Base-by-base conservation (phyloP, 1,140 invertebrate genomes). In the Pseudobourletiella spinata region DNA sequence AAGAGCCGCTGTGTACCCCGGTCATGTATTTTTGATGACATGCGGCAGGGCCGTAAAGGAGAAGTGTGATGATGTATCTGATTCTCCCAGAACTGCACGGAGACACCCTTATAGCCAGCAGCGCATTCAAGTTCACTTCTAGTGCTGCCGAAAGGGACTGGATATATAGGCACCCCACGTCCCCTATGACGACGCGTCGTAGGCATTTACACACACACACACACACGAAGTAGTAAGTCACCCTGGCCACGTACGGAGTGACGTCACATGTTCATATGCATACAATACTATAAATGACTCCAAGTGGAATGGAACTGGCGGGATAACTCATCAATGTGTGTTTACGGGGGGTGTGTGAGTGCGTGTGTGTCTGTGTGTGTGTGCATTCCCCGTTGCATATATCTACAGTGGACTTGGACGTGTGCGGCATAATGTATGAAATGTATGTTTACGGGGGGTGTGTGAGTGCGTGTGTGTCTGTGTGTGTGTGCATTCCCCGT, bases 21-120 rank as follows among this genome's bases (percentile, higher is more conserved):
- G 57, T 64, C 57, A 64, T 51, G 51, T 39, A 59, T 64, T 59
- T 64, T 60, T 64, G 57, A 64, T 64, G 50, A 43, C 51, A 61
- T 61, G 32, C 54, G 48, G 58, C 52, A 52, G 30, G 48, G 48
- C 46, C 51, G 48, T 26, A n/a, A 51, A 51, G 39, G 48, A 60
- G 43, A 30, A 59, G 59, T 55, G 51, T 32, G 59, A 61, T 54
- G 52, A 61, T 56, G 42, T 46, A 32, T 55, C 28, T 30, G 11
- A 55, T 29, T 55, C 52, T 18, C 11, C 18, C n/a, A n/a, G n/a
- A n/a, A 14, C 32, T 11, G 22, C 52, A 55, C 52, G 14, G 30
- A 15, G 52, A 20, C 52, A 16, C 52, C 35, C 48, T 51, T n/a
- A n/a, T n/a, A n/a, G n/a, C n/a, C n/a, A n/a, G n/a, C n/a, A n/a